These are phyloP conservation scores for Zaprionus obscuricornis DNA, from an alignment of 2,888 invertebrate genomes.

Conservation along the genomic window DNA sequence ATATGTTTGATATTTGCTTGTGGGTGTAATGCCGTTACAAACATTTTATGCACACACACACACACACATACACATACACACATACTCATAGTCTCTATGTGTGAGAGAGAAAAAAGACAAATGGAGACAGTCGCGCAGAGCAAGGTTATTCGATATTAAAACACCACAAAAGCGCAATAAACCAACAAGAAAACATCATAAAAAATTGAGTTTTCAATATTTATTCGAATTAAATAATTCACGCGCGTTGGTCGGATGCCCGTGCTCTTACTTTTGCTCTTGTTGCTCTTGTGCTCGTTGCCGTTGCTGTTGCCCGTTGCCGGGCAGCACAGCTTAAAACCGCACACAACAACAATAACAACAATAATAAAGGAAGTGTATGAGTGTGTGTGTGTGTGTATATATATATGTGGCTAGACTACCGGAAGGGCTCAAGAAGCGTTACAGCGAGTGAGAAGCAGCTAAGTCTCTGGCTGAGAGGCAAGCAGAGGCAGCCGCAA, in stretches of 20 bases:
- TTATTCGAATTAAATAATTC: slow-evolving; percentile 76
- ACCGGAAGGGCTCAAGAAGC: slow-evolving; percentile 59
- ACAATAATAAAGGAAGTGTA: background rate
- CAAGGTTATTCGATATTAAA: slow-evolving; percentile 62
- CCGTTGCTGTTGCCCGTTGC: slow-evolving; percentile 4
- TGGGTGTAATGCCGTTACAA: slow-evolving; percentile 14
- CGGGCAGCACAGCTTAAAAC: slow-evolving; percentile 46
- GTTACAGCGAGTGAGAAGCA: slow-evolving; percentile 18
- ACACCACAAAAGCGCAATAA: slow-evolving; percentile 72
- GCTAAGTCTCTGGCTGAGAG: too few relatives aligned
- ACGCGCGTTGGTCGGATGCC: slow-evolving; percentile 47
- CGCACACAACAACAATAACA: slow-evolving; percentile 24
- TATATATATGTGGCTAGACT: slow-evolving; percentile 43
- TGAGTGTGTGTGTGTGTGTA: background rate
- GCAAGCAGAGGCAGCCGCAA: too few relatives aligned
- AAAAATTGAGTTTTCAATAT: slow-evolving; percentile 76
- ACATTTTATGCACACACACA: slow-evolving; percentile 8
- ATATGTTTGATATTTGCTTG: too few relatives aligned
- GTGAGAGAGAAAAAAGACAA: slow-evolving; percentile 6
- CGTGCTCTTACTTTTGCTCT: too few relatives aligned
- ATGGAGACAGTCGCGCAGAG: slow-evolving; percentile 41
- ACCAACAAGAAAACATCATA: slow-evolving; percentile 72
- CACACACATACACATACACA: background rate
- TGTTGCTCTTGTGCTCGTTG: too few relatives aligned
- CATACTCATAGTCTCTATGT: background rate